Base-by-base conservation (phyloP, 2,888 invertebrate species). In the Camponotus fellah region DNA sequence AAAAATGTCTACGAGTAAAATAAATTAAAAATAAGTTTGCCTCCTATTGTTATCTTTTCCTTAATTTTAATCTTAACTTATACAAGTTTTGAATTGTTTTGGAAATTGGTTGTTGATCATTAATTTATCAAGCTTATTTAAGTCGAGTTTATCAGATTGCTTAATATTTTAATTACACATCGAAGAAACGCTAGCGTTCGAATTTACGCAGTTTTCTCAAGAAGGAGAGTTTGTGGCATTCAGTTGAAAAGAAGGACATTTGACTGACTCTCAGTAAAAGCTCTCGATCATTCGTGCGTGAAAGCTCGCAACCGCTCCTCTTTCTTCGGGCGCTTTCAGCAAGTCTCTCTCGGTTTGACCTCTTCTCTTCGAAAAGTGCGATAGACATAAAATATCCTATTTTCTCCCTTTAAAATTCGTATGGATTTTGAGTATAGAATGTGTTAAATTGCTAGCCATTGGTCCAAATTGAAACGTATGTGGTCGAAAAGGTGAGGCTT, bases 251-350 rank as follows among this genome's bases (percentile, higher is more conserved):
- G 75, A 65, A 60, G 68, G 68, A 75, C 68, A 82, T 84, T 53
- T 68, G 84, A 62, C 53, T 66, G 76, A 83, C 85, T 76, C 64
- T 76, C 62, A 69, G 72, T 85, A 79, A 85, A 85, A 85, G 79
- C 85, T 53, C 79, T 79, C 85, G 66, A 79, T 83, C 82, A 82
- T 82, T 82, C 82, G 83, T 82, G 71, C 82, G 58, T 71, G 65
- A 82, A 82, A 83, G 71, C 58, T 72, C 60, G 56, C 56, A 46
- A 34, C 43, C 68, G 62, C 37, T 84, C 37, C 37, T 84, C 76
- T 84, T 76, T 76, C 66, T 37, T 76, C 14, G 46, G 21, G 46
- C 68, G 68, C 40, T 56, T 66, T 68, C 72, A 65, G 34, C 14
- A 21, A 21, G 34, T 65, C 65, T 64, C 34, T 75, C 34, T 76